Base-by-base conservation (phyloP, 2,113 vertebrate species). In the Asarcornis scutulata region DNA sequence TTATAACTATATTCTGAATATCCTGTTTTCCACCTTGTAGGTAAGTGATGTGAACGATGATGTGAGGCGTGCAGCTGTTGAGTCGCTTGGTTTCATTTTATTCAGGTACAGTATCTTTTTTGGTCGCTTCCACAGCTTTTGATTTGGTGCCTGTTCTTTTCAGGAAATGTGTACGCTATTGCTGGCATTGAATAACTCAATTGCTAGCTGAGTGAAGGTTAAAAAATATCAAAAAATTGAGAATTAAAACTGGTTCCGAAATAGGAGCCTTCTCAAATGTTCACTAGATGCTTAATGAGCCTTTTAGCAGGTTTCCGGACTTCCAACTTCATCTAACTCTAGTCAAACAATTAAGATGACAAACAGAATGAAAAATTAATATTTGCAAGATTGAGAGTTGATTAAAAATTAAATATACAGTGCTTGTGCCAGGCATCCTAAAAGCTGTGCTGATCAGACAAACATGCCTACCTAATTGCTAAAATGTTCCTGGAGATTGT, bases 11-110 rank as follows among this genome's bases (percentile, higher is more conserved):
- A 5, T 88, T 31, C 83, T 77, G 59, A 81, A 16, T 27, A 10
- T 82, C 42, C 31, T 68, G 25, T 86, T 96, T 92, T 71, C 16
- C 22, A 40, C 72, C 69, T 55, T 40, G 14, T 94, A 99, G 99
- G 99, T 99, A 76, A 99, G 99, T 32, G 99, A 99, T 52, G 99
- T 99, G 87, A 99, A 99, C 18, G 99, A 99, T 68, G 99, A 99
- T 0, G 99, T 99, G 84, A 98, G 99, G 60, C 98, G 99, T 71
- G 99, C 99, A 80, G 99, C 99, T 32, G 99, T 99, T 4, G 99
- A 99, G 95, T 99, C 99, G 17, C 99, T 99, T 84, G 99, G 99
- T 55, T 99, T 99, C 97, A 99, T 99, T 96, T 97, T 99, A 76
- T 99, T 99, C 98, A 99, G 99, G 99, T 99, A 99, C 96, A 58